Conservation (phyloP, 2,113 vertebrate genomes). For the Hyaena hyaena region DNA sequence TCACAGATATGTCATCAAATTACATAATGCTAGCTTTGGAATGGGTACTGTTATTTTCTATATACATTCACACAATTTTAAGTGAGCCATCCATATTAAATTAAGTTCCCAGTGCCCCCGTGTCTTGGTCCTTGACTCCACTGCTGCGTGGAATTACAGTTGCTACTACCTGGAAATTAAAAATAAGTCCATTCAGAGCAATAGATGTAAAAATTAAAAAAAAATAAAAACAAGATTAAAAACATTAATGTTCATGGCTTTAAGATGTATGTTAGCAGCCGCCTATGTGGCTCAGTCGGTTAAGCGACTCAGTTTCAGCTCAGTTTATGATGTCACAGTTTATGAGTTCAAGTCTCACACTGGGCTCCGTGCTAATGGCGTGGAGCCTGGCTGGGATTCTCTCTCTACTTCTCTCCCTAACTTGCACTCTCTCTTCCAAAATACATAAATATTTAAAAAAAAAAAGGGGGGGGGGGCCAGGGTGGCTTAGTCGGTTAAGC, state of each 20-base stretch:
- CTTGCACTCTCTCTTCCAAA: too few species aligned
- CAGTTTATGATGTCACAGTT: too few species aligned
- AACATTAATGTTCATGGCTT: conserved; percentile 29
- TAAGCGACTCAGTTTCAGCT: too few species aligned
- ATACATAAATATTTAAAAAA: too few species aligned
- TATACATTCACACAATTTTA: not conserved
- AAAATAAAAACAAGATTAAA: not conserved
- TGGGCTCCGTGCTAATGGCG: too few species aligned
- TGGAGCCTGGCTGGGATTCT: too few species aligned
- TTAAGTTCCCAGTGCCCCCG: not conserved
- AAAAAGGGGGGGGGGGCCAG: too few species aligned
- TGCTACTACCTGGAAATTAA: not conserved
- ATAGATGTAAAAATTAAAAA: not conserved
- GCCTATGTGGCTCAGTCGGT: too few species aligned
- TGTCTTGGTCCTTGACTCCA: not conserved
- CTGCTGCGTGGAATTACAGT: not conserved
- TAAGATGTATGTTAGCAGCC: not conserved
- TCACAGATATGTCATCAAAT: not conserved
- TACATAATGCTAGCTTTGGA: not conserved
- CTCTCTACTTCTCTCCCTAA: too few species aligned
- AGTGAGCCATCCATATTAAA: not conserved
- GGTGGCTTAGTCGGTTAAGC: too few species aligned
- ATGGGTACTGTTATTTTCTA: not conserved
- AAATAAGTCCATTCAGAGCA: not conserved
- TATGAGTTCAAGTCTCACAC: too few species aligned